Evolutionary conservation across 2,888 invertebrate species (phyloP).

Genomic region (Xylota segnis): DNA sequence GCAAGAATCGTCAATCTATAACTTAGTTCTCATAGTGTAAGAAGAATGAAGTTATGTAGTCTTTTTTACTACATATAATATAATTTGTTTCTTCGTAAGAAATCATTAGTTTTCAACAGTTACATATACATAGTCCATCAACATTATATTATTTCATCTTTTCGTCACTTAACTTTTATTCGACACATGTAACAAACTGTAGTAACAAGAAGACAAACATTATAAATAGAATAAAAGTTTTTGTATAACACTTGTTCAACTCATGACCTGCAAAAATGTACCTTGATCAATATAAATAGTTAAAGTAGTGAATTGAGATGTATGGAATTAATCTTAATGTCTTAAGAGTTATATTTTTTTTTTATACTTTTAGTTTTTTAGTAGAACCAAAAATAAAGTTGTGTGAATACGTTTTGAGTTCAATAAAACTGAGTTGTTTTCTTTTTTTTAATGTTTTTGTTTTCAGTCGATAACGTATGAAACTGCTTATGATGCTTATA

Average conservation of each 20-base stretch:
- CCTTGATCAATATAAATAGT: conserved; percentile 67
- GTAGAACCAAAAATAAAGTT: conserved; percentile 47
- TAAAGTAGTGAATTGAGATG: conserved; percentile 55
- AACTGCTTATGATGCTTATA: not conserved
- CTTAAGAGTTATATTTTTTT: conserved; percentile 34
- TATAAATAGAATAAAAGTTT: conserved; percentile 22
- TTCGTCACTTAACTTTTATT: conserved; percentile 22
- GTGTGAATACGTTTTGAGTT: conserved; percentile 46
- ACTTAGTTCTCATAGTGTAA: conserved; percentile 57
- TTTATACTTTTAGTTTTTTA: conserved; percentile 23
- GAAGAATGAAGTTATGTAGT: conserved; percentile 44
- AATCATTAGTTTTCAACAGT: conserved; percentile 13
- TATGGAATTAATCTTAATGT: conserved; percentile 45
- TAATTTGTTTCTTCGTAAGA: conserved; percentile 14
- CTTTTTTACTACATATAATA: conserved; percentile 6
- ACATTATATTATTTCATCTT: conserved; percentile 30
- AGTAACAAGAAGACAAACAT: conserved; percentile 15
- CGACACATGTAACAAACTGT: conserved; percentile 29
- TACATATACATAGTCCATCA: conserved; percentile 5
- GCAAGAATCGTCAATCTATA: conserved; percentile 30
- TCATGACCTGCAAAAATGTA: conserved; percentile 73
- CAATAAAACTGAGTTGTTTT: not conserved
- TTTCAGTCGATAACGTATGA: not conserved
- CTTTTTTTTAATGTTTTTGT: not conserved
- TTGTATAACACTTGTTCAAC: conserved; percentile 55